These are phyloP conservation scores for Orthosia gracilis DNA, from an alignment of 2,888 invertebrate genomes.

Conservation along the genomic window DNA sequence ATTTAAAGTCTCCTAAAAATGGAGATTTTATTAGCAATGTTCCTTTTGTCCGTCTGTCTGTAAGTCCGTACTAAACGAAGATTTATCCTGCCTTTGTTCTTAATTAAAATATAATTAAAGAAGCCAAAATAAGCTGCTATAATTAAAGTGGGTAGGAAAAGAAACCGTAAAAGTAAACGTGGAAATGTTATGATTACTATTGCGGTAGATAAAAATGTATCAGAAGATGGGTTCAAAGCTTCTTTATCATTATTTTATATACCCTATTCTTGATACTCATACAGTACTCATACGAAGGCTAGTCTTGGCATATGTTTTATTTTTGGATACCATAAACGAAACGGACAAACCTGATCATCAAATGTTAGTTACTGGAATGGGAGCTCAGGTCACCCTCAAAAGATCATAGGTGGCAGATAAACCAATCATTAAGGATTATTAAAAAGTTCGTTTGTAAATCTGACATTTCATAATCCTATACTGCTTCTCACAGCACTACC, in stretches of 20 bases:
- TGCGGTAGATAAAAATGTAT: neutral
- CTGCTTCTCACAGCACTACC: neutral
- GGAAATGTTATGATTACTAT: neutral
- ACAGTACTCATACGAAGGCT: neutral
- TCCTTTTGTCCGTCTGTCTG: slow-evolving; percentile 27
- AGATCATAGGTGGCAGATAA: too few species aligned
- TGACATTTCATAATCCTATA: neutral
- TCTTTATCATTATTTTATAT: neutral
- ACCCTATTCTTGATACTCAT: neutral
- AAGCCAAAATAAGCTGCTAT: slow-evolving; percentile 45
- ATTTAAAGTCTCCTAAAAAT: slow-evolving; percentile 57
- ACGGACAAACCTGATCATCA: too few species aligned
- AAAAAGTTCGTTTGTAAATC: slow-evolving; percentile 14
- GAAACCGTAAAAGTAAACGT: slow-evolving; percentile 19
- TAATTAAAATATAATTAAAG: slow-evolving; percentile 57
- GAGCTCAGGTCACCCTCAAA: too few species aligned
- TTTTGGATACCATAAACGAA: too few species aligned
- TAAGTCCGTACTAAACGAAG: slow-evolving; percentile 32
- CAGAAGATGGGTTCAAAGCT: neutral
- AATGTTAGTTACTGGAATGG: too few species aligned
- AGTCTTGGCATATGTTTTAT: neutral
- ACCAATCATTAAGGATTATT: too few species aligned
- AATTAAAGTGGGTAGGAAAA: slow-evolving; percentile 9
- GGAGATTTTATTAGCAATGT: slow-evolving; percentile 54
- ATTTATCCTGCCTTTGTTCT: slow-evolving; percentile 45